Evolutionary conservation across 2,113 vertebrate genomes (phyloP), one percentile per base, ranked within the genome.

Genomic region (Chionomys nivalis): DNA sequence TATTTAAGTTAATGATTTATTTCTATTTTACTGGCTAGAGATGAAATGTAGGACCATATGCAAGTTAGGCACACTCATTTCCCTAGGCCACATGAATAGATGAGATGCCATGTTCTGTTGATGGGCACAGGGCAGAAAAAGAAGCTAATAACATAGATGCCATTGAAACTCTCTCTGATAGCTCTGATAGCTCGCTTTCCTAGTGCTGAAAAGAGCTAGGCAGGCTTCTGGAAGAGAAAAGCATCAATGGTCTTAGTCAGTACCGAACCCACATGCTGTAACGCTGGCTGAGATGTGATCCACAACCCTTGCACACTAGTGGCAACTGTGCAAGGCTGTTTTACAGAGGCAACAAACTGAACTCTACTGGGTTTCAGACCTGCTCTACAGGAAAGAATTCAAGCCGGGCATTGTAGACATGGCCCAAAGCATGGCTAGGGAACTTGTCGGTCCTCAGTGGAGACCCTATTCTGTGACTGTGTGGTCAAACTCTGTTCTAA

Each of bases 41-140:
- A 75, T 52, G 23, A 47, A 73, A 82, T 26, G 33, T 47, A 89
- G 77, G 77, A 16, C 7, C 39, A 49, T 14, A 24, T 21, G 16
- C 12, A 70, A 31, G 14, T 42, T 65, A 73, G 24, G 86, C 39
- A 82, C 19, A 17, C 24, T 33, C 24, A 12, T 11, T 31, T 17
- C 44, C 44, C 47, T 2, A n/a, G 94, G 36, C 3, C 73, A 85
- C 91, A 65, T 8, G 19, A 89, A 24, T 12, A 89, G 47, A 36
- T 89, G 82, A 95, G 55, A 73, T 49, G 82, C 87, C 21, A 36
- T 92, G 72, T 89, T 58, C 75, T 90, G 24, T 58, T 87, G 70
- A 76, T 87, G 26, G 66, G 33, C 61, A 55, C 5, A 24, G 65
- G 77, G 75, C 9, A 49, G 61, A 65, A 79, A n/a, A 39, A 87